Percentiles rank a stretch among this genome's conserved stretches.
These are phyloP conservation scores for Brenthis daphne DNA, from an alignment of 2,888 invertebrate species.

Conservation along the genomic window DNA sequence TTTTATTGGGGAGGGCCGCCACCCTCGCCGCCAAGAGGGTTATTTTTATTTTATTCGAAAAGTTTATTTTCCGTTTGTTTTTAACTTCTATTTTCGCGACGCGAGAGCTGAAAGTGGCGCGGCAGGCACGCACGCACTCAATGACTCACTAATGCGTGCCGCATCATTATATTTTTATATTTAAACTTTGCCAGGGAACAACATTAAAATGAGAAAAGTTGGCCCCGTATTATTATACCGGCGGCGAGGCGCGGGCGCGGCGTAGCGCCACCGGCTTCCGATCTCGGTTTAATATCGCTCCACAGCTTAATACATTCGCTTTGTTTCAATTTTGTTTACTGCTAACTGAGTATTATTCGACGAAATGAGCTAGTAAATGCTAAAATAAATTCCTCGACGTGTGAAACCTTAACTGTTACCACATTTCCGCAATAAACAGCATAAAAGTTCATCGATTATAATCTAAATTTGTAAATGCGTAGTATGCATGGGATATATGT, in stretches of 20 bases:
- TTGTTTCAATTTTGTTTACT: slow-evolving; percentile 51
- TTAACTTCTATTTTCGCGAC: slow-evolving; percentile 78
- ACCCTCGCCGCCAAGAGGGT: slow-evolving; percentile 80
- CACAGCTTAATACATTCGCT: slow-evolving; percentile 52
- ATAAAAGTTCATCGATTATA: background rate
- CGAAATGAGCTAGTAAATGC: slow-evolving; percentile 28
- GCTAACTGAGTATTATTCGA: slow-evolving; percentile 45
- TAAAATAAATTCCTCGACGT: slow-evolving; percentile 20
- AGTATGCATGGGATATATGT: too few relatives aligned
- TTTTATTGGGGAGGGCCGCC: slow-evolving; percentile 80
- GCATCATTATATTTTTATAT: slow-evolving; percentile 81
- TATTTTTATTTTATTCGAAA: slow-evolving; percentile 82
- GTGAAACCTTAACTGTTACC: background rate
- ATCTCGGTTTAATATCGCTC: slow-evolving; percentile 54
- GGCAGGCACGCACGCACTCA: slow-evolving; percentile 71
- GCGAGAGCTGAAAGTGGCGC: slow-evolving; percentile 69
- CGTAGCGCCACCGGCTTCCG: slow-evolving; percentile 48
- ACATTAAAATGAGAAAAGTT: slow-evolving; percentile 81
- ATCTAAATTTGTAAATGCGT: too few relatives aligned
- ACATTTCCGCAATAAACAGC: background rate
- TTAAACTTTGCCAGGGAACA: slow-evolving; percentile 77
- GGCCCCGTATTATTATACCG: slow-evolving; percentile 61
- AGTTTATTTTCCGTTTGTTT: slow-evolving; percentile 81
- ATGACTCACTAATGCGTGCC: slow-evolving; percentile 80
- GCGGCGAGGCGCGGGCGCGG: slow-evolving; percentile 30